Percentiles rank a stretch among this genome's conserved stretches.
Conservation (phyloP, 2,888 invertebrate genomes). For the Drosophila quinaria region DNA sequence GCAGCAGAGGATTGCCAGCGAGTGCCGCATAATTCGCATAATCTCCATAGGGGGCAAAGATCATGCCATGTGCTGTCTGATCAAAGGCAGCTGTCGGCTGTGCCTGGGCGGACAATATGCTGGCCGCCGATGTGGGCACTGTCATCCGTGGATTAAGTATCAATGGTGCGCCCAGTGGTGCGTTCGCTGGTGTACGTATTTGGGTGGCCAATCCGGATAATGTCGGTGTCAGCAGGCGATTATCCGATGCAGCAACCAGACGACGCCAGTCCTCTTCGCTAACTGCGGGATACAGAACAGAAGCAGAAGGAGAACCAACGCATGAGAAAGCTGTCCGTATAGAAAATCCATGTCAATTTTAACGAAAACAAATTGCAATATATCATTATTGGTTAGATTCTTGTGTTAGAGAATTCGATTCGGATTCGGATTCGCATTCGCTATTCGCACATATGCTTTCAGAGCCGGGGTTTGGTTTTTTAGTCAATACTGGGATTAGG, state of each 20-base stretch:
- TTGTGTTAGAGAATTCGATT: slow-evolving; percentile 35
- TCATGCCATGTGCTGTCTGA: slow-evolving; percentile 89
- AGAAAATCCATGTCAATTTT: slow-evolving; percentile 70
- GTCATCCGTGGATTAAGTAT: slow-evolving; percentile 96
- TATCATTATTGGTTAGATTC: slow-evolving; percentile 56
- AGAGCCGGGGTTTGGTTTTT: slow-evolving; percentile 28
- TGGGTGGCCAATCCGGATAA: slow-evolving; percentile 88
- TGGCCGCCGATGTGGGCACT: slow-evolving; percentile 91
- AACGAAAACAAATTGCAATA: slow-evolving; percentile 48
- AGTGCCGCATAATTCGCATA: slow-evolving; percentile 96
- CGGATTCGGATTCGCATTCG: slow-evolving; percentile 7
- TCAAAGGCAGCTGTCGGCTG: slow-evolving; percentile 88
- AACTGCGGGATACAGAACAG: slow-evolving; percentile 87
- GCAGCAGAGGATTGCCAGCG: slow-evolving; percentile 92
- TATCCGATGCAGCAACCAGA: slow-evolving; percentile 92
- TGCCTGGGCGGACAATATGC: slow-evolving; percentile 87
- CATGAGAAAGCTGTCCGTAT: slow-evolving; percentile 76
- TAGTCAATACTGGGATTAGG: slow-evolving; percentile 55
- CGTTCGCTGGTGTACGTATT: slow-evolving; percentile 89
- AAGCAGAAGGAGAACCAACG: slow-evolving; percentile 77
- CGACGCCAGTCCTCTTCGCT: slow-evolving; percentile 95
- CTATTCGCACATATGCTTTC: slow-evolving; percentile 7
- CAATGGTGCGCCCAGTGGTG: slow-evolving; percentile 95
- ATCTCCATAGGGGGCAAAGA: slow-evolving; percentile 94
- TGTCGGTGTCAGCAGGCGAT: slow-evolving; percentile 89